Evolutionary conservation across 2,888 invertebrate species (phyloP).

Genomic region (Reticulitermes lucifugus): DNA sequence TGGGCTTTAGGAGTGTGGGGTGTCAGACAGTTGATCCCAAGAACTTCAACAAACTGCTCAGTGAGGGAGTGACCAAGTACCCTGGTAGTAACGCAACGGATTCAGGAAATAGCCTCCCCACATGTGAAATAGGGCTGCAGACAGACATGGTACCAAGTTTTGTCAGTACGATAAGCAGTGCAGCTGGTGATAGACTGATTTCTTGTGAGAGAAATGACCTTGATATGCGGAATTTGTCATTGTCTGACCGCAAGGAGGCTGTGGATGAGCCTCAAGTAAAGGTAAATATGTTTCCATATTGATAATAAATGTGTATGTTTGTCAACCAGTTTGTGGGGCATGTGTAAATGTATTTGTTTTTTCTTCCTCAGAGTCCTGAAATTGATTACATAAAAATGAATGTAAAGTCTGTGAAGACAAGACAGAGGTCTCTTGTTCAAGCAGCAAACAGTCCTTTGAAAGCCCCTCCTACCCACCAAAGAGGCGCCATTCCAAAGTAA

Average conservation of each 20-base stretch:
- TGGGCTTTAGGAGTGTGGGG: conserved; percentile 57
- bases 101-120: neutral
- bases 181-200: neutral
- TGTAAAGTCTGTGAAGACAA: neutral
- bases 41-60: conserved; percentile 57
- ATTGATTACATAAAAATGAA: conserved; percentile 59
- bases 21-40: conserved; percentile 60
- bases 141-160: conserved; percentile 44
- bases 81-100: conserved; percentile 41
- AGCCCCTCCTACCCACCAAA: conserved; percentile 69
- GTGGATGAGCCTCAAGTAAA: neutral
- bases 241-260: neutral
- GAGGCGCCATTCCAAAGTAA: conserved; percentile 63
- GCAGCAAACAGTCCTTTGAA: conserved; percentile 61
- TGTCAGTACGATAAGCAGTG: conserved; percentile 4
- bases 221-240: neutral
- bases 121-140: conserved; percentile 46
- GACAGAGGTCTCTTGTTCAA: conserved; percentile 54
- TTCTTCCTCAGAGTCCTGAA: neutral
- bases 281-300: neutral
- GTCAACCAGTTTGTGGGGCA: neutral
- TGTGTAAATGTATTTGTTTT: too few species aligned
- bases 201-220: neutral
- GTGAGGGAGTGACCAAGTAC: conserved; percentile 60
- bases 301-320: neutral